Percentiles rank a stretch among this genome's conserved stretches.
Conservation (phyloP, 2,113 vertebrate genomes). For the Hemicordylus capensis region DNA sequence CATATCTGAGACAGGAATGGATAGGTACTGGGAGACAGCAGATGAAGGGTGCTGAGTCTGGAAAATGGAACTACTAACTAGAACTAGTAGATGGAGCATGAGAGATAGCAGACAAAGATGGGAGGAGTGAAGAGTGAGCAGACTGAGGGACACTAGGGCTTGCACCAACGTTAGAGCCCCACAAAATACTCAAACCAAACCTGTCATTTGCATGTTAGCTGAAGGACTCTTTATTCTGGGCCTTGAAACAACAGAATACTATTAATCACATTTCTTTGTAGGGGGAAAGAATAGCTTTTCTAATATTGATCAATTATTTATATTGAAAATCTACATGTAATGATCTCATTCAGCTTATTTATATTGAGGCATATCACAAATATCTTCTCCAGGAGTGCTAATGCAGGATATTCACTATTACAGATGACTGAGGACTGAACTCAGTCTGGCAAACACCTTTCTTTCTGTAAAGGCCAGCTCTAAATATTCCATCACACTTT, state of each 20-base stretch:
- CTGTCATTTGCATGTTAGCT: slow-evolving; percentile 74
- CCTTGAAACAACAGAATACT: slow-evolving; percentile 90
- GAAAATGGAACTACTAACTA: neutral
- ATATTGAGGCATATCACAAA: slow-evolving; percentile 66
- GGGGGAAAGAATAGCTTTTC: slow-evolving; percentile 80
- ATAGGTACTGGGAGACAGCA: neutral
- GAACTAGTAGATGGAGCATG: neutral
- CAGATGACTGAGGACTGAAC: neutral
- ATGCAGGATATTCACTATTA: slow-evolving; percentile 36
- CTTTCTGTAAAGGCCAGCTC: neutral
- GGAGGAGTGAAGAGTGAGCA: neutral
- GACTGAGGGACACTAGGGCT: neutral
- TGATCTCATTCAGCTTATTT: slow-evolving; percentile 80
- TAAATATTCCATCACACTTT: neutral
- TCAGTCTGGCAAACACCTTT: slow-evolving; percentile 6
- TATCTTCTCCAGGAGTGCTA: slow-evolving; percentile 48
- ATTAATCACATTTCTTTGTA: slow-evolving; percentile 93
- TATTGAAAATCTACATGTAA: slow-evolving; percentile 83
- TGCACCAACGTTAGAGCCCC: neutral
- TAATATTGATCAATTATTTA: slow-evolving; percentile 91
- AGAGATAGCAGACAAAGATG: neutral
- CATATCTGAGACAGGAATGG: slow-evolving; percentile 30
- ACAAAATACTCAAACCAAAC: neutral
- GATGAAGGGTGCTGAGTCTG: neutral
- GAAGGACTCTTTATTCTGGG: slow-evolving; percentile 81